phyloP scores from a whole-genome alignment of 2,113 vertebrate genomes.

The Urocitellus parryii region DNA sequence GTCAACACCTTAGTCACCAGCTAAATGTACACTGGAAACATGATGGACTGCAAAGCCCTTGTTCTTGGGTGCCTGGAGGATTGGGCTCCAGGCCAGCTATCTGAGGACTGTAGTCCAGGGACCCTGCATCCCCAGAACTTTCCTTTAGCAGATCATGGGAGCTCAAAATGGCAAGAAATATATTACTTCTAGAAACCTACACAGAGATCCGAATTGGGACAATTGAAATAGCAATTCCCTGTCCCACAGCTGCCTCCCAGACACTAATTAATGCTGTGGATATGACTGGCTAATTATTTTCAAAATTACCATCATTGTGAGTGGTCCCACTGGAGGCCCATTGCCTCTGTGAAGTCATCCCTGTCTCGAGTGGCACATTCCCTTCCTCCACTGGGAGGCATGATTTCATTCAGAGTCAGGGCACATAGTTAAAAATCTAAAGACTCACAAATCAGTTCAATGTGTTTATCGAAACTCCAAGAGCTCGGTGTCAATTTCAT shows the following conservation, averaged over 20 bases:
- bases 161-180: background rate
- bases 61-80: background rate
- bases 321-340: background rate
- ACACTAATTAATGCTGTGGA: slow-evolving; percentile 74
- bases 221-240: slow-evolving; percentile 53
- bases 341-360: background rate
- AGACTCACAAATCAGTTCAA: background rate
- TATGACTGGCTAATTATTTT: slow-evolving; percentile 68
- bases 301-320: slow-evolving; percentile 7
- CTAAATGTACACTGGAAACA: background rate
- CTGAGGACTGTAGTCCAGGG: background rate
- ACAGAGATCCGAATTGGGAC: slow-evolving; percentile 55
- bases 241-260: slow-evolving; percentile 45
- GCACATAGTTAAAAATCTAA: background rate
- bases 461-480: background rate
- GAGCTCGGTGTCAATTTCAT: background rate
- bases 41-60: background rate
- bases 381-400: background rate
- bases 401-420: background rate
- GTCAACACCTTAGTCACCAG: background rate
- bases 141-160: background rate
- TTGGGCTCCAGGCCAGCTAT: background rate
- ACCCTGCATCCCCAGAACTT: background rate
- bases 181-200: slow-evolving; percentile 2
- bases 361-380: background rate